phyloP scores from a whole-genome alignment of 2,797 vertebrate species.

The Columba guinea region DNA sequence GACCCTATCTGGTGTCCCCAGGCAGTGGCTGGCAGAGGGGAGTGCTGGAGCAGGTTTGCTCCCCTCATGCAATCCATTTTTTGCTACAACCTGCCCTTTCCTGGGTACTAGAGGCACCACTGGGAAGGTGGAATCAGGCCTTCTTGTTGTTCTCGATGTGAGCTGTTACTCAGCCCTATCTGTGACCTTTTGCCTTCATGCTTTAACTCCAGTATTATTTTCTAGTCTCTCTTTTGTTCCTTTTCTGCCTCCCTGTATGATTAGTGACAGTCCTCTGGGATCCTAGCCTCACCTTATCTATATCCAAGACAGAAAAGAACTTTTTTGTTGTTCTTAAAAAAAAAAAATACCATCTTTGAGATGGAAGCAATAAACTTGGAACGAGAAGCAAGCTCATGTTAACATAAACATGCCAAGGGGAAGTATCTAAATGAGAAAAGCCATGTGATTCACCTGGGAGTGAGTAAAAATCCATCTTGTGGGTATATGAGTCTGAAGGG shows the following conservation, averaged over 20 bases:
- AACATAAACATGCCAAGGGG: background rate
- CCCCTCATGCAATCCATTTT: fast-evolving
- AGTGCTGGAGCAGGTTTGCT: background rate
- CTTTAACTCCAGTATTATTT: background rate
- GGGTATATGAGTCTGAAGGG: background rate
- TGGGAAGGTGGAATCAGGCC: background rate
- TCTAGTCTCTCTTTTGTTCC: background rate
- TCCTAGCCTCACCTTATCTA: background rate
- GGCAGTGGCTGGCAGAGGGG: background rate
- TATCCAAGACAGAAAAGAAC: background rate
- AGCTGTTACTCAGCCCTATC: background rate
- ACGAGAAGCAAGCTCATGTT: background rate
- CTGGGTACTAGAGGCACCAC: background rate
- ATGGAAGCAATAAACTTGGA: background rate
- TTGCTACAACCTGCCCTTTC: background rate
- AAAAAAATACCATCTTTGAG: background rate
- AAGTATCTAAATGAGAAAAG: background rate
- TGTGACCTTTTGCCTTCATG: conserved; percentile 23
- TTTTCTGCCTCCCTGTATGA: background rate
- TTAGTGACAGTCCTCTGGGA: background rate
- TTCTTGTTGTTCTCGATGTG: background rate
- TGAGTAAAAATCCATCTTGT: background rate
- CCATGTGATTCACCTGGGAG: background rate
- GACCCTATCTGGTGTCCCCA: background rate
- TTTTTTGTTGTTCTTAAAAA: background rate